Base-by-base conservation (phyloP, 1,140 invertebrate species). In the Megathymus violae region DNA sequence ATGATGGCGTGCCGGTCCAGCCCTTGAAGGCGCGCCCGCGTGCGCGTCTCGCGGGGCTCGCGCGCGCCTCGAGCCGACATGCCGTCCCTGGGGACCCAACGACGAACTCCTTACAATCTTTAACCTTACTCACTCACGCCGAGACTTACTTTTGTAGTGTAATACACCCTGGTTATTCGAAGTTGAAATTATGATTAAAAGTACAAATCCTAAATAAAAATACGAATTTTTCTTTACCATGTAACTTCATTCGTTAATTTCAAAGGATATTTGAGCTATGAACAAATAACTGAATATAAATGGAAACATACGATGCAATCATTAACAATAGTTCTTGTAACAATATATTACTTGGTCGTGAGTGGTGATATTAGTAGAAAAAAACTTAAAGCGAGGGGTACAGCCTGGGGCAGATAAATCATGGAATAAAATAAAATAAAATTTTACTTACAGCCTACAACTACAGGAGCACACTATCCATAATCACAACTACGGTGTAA, bases 1-100 rank as follows among this genome's bases (percentile, higher is more conserved):
- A 88, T 86, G 64, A 86, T 74, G 9, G 83, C 80, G 60, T 84
- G 77, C 0, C 80, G 67, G 71, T 85, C 85, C 15, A 82, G 70
- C 4, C 81, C 85, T 69, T 76, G 80, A 62, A 83, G 66, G 0
- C 80, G 81, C 59, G 79, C 69, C 4, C 82, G 79, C 46, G 76
- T 75, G 1, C 82, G 80, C 22, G 69, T 43, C 56, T 83, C 78
- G 17, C 82, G 78, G 13, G 67, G 36, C 50, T 83, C 80, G 13
- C 85, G 81, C n/a, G 56, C 69, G 11, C 68, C 77, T 3, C 85
- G 79, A 62, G 74, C 51, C 10, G 80, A 84, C 85, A 86, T 78
- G 25, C 89, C 86, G 62, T 89, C 87, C 3, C 87, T 91, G 70
- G 6, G n/a, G 11, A 34, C 36, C 69, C 11, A n/a, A 46, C 43